A percentile compares a stretch with the other conserved stretches of the same genome.
Evolutionary conservation across 2,797 vertebrate genomes (phyloP).

Genomic region (Sebastes kiyomatsui): DNA sequence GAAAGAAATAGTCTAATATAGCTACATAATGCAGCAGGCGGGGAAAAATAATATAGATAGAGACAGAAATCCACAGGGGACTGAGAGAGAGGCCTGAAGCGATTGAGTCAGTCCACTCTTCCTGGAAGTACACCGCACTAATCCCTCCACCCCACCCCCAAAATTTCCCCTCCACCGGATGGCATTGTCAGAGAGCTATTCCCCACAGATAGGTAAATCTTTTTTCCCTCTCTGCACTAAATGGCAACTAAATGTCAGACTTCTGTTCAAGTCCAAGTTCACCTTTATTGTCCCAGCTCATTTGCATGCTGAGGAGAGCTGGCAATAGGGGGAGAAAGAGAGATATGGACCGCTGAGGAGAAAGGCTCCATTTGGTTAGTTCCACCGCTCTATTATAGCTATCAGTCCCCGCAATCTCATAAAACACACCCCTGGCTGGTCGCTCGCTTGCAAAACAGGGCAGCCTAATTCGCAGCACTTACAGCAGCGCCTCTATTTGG

Average conservation of each 20-base stretch:
- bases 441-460: conserved; percentile 59
- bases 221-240: conserved; percentile 63
- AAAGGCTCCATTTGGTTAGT: conserved; percentile 68
- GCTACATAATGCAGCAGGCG: conserved; percentile 45
- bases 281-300: conserved; percentile 78
- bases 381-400: conserved; percentile 57
- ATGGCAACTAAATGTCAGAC: conserved; percentile 85
- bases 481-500: conserved; percentile 37
- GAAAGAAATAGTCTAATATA: conserved; percentile 39
- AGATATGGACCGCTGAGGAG: conserved; percentile 54
- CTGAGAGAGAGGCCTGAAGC: conserved; percentile 16
- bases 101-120: conserved; percentile 55
- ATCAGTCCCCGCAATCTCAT: conserved; percentile 61
- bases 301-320: conserved; percentile 75
- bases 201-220: conserved; percentile 68
- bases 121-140: conserved; percentile 52
- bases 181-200: conserved; percentile 62
- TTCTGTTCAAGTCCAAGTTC: conserved; percentile 77
- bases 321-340: conserved; percentile 45
- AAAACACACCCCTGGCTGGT: conserved; percentile 64
- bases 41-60: conserved; percentile 44
- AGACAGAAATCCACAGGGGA: conserved; percentile 51
- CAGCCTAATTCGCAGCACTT: conserved; percentile 55
- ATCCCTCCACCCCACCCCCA: conserved; percentile 33
- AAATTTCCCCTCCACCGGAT: conserved; percentile 41